These are phyloP conservation scores for Apamea epomidion DNA, from an alignment of 2,888 invertebrate genomes.

Conservation along the genomic window DNA sequence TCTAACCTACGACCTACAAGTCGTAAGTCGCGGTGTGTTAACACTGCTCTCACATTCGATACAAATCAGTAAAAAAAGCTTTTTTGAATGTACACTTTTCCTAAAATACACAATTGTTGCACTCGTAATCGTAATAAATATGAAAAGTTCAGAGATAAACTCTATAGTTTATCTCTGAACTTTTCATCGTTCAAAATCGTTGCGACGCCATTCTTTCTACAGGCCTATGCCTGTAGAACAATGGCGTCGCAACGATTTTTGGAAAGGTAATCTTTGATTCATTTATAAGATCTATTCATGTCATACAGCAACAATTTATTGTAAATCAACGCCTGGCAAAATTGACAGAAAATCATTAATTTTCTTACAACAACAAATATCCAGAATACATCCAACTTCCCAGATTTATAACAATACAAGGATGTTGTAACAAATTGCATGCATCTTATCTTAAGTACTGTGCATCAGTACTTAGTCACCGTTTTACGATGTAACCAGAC, in stretches of 20 bases:
- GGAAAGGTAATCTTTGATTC: neutral
- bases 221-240: neutral
- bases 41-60: no score
- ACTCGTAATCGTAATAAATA: no score
- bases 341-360: constrained; percentile 13
- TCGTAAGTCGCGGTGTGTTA: no score
- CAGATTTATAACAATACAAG: constrained; percentile 33
- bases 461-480: constrained; percentile 57
- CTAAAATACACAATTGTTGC: no score
- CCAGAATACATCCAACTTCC: neutral
- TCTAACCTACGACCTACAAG: no score
- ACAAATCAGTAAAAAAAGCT: no score
- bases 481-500: constrained; percentile 45
- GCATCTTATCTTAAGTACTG: constrained; percentile 38
- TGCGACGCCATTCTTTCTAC: no score
- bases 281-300: neutral
- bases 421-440: constrained; percentile 31
- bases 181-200: no score
- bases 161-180: no score
- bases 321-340: neutral
- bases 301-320: neutral
- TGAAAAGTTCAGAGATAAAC: no score
- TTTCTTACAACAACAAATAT: neutral
- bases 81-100: no score
- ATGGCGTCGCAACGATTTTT: no score